Evolutionary conservation across 2,113 vertebrate species (phyloP).

Genomic region (Phrynosoma platyrhinos): DNA sequence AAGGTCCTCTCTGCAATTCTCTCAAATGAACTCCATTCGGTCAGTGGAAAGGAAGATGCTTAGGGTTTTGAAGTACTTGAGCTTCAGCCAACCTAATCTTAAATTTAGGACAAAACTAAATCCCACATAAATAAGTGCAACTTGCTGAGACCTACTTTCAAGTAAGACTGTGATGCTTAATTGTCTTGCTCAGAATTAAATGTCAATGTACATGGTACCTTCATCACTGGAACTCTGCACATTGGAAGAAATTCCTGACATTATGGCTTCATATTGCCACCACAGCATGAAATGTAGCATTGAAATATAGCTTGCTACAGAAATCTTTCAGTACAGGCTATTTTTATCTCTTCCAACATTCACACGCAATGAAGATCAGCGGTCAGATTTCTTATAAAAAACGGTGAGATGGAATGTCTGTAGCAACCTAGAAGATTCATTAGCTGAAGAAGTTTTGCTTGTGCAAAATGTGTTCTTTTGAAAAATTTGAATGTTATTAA

Average conservation of each 20-base stretch:
- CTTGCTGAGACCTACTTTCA: neutral
- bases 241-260: neutral
- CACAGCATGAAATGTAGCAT: neutral
- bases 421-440: too few relatives aligned
- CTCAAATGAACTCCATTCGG: neutral
- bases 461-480: neutral
- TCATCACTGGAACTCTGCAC: neutral
- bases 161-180: neutral
- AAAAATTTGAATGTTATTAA: neutral
- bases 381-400: neutral
- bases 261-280: neutral
- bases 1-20: neutral
- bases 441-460: neutral
- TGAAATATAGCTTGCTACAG: too few relatives aligned
- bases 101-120: constrained; percentile 3
- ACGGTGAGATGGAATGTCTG: neutral
- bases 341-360: too few relatives aligned
- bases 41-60: neutral
- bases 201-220: neutral
- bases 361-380: too few relatives aligned
- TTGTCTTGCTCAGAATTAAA: neutral
- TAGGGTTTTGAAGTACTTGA: neutral
- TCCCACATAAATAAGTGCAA: neutral
- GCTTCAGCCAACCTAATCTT: neutral
- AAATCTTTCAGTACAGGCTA: too few relatives aligned